Conservation (phyloP, 2,888 invertebrate genomes). For the Atethmia centrago region DNA sequence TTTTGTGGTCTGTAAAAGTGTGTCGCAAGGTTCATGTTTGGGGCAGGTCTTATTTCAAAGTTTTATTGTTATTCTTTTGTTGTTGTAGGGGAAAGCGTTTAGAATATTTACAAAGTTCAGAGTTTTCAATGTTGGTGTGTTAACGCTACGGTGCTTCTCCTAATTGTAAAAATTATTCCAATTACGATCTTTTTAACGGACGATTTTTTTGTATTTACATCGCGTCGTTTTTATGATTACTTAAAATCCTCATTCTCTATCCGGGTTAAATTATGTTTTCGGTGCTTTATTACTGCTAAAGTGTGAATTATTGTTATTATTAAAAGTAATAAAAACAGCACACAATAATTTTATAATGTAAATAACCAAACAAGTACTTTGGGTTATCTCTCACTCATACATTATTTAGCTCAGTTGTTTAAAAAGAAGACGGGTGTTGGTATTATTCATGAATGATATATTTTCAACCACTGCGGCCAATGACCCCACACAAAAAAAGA, state of each 20-base stretch:
- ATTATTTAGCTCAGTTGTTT: too few relatives aligned
- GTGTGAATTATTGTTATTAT: too few relatives aligned
- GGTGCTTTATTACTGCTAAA: background rate
- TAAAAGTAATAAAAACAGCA: too few relatives aligned
- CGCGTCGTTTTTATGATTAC: background rate
- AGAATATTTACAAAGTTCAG: slow-evolving; percentile 14
- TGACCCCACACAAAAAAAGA: too few relatives aligned
- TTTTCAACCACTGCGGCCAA: too few relatives aligned
- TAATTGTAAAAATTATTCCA: background rate
- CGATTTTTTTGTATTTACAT: background rate
- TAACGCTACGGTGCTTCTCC: background rate
- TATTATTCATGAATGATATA: too few relatives aligned
- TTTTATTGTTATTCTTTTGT: slow-evolving; percentile 48
- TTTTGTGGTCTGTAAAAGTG: slow-evolving; percentile 43
- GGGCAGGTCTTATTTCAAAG: slow-evolving; percentile 41
- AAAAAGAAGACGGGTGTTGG: too few relatives aligned
- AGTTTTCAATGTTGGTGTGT: slow-evolving; percentile 18
- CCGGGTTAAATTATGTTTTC: background rate
- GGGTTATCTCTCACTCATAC: too few relatives aligned
- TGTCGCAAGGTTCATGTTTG: slow-evolving; percentile 39
- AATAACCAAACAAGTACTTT: too few relatives aligned
- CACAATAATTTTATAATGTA: too few relatives aligned
- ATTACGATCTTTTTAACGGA: background rate
- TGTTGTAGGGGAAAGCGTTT: slow-evolving; percentile 13
- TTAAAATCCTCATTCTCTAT: background rate